Base-by-base conservation (phyloP, 2,888 invertebrate species). In the Folsomia manolachei region DNA sequence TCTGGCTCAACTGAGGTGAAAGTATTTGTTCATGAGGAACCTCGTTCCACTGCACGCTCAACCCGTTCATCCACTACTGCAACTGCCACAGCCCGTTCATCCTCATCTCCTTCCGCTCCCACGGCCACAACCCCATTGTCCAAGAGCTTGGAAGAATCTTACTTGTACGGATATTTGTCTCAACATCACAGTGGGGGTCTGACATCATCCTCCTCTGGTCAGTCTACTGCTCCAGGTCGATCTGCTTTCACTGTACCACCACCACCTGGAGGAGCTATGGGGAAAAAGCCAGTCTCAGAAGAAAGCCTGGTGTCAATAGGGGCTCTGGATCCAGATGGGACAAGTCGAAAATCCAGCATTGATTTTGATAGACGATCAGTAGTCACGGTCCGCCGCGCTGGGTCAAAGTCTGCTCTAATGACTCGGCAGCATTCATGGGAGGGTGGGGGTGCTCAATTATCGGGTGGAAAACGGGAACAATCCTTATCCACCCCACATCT, bases 221-320 rank as follows among this genome's bases (percentile, higher is more conserved):
- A 78, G 61, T 78, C 78, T 60, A 75, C 75, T 7, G 73, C 72
- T 56, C 73, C 70, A 11, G 70, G 67, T 69, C 72, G 69, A 7
- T 65, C 75, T 68, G 75, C 75, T 66, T 78, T 75, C 68, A 63
- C 75, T 24, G 51, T 14, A 39, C 14, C 39, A 39, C 39, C 39
- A 14, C n/a, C n/a, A n/a, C n/a, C n/a, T n/a, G n/a, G n/a, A n/a
- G n/a, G n/a, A n/a, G n/a, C 71, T 9, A 24, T 75, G 9, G 39
- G 65, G 7, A 78, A 77, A 63, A 80, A 86, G 69, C 84, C 86
- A 27, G 83, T 84, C 1, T 88, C 88, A 4, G 87, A 87, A 73
- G 87, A 88, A 81, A 88, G 82, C 75, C 74, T 82, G 25, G 81
- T 81, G 27, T 80, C 87, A 27, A 4, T 39, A 14, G 39, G 39